A percentile compares a stretch with the other conserved stretches of the same genome.
Evolutionary conservation across 2,888 invertebrate species (phyloP).

Genomic region (Cremastobaeus sp.): DNA sequence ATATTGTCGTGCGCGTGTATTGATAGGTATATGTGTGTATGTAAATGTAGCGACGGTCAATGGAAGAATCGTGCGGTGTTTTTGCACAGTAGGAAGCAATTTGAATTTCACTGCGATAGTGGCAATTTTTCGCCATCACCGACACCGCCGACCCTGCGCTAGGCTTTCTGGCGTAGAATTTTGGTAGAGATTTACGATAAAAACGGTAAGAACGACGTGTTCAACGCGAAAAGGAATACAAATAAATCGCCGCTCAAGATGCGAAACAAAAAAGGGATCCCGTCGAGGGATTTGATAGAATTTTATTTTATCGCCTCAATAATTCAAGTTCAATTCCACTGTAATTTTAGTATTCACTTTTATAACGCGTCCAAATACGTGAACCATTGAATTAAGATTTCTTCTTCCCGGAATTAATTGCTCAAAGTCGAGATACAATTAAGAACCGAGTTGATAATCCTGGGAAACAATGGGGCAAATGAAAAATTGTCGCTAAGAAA

Average conservation of each 20-base stretch:
- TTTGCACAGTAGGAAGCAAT: constrained; percentile 53
- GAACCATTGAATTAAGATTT: background rate
- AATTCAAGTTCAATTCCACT: constrained; percentile 16
- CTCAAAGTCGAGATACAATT: constrained; percentile 1
- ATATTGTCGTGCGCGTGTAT: constrained; percentile 19
- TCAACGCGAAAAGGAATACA: constrained; percentile 22
- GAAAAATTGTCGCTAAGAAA: constrained; percentile 1
- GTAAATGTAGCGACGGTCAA: constrained; percentile 42
- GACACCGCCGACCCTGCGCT: constrained; percentile 28
- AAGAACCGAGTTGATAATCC: constrained; percentile 10
- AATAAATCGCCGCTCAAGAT: constrained; percentile 21
- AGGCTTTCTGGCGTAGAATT: constrained; percentile 34
- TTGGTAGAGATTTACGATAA: constrained; percentile 53
- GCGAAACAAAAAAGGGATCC: constrained; percentile 27
- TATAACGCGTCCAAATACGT: background rate
- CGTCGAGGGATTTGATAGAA: constrained; percentile 22
- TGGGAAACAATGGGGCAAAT: constrained; percentile 10
- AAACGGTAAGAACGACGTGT: constrained; percentile 46
- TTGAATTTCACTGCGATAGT: constrained; percentile 56
- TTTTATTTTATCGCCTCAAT: constrained; percentile 14
- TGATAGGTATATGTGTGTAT: constrained; percentile 35
- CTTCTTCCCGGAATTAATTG: constrained; percentile 2
- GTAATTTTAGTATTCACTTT: constrained; percentile 9
- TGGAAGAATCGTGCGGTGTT: constrained; percentile 47
- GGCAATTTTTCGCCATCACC: constrained; percentile 52